Base-by-base conservation (phyloP, 2,888 invertebrate genomes). In the Acronicta alni region DNA sequence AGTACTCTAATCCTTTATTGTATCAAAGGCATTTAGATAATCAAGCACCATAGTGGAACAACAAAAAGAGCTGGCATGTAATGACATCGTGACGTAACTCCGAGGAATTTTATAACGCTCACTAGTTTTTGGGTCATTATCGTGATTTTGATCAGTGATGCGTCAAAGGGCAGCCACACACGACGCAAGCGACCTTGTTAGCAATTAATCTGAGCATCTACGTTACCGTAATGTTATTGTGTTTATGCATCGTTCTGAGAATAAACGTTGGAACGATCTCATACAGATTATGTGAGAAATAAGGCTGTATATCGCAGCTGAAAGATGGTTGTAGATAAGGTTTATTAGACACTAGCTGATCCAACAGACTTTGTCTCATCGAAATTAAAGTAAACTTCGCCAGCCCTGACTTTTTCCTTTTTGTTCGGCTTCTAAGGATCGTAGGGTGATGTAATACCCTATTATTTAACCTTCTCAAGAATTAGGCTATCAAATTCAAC, bases 141-240 rank as follows among this genome's bases (percentile, higher is more conserved):
- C 93, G 82, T 87, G 84, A 84, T 87, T 88, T 83, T 78, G 85
- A 92, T 92, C 93, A 87, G 86, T 82, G 85, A 85, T 82, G 88
- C 88, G 82, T 89, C 86, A 88, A 83, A 84, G 79, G 72, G 74
- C 80, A 86, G 76, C 92, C 93, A 92, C 93, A 93, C 93, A 93
- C 93, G 93, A 87, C 67, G 91, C 69, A 58, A 59, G 77, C 80
- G 86, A 86, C 87, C 89, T 89, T 85, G 81, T 77, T 77, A 82
- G 80, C 86, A 89, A 92, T 92, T 91, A 90, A 91, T 88, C 85
- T 84, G 67, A 75, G 72, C 79, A 86, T 87, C 84, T 83, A 75
- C 65, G 78, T 76, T 71, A 82, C 73, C 69, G 71, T 79, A 69
- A 75, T 77, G 47, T 70, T 74, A 79, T 80, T 81, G 82, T 80